Percentiles rank a stretch among this genome's conserved stretches.
Conservation (phyloP, 2,113 vertebrate species). For the Ia io region DNA sequence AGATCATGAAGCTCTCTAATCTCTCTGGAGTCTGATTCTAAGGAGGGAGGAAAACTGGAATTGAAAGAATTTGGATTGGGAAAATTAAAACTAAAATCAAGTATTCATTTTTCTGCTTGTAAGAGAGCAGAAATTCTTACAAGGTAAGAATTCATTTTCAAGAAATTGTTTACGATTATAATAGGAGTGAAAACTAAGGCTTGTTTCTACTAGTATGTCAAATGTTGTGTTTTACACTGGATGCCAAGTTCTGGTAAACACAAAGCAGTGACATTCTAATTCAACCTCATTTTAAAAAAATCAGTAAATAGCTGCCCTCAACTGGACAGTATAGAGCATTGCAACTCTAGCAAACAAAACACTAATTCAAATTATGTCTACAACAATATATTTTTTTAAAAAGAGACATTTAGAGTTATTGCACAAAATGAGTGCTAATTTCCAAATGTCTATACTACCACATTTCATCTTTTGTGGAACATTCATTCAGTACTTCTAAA, state of each 20-base stretch:
- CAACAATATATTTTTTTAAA: neutral
- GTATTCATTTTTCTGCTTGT: neutral
- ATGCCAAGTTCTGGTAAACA: neutral
- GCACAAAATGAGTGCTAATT: neutral
- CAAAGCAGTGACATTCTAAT: neutral
- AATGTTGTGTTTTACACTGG: neutral
- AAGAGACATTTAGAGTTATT: neutral
- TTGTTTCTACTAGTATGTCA: neutral
- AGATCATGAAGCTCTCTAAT: neutral
- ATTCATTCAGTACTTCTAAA: slow-evolving; percentile 1
- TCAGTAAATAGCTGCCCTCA: slow-evolving; percentile 81
- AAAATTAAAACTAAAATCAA: slow-evolving; percentile 40
- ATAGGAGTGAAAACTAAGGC: neutral
- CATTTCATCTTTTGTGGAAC: neutral
- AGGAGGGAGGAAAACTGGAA: neutral
- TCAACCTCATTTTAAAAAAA: neutral
- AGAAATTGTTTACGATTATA: neutral
- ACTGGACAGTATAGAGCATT: slow-evolving; percentile 75
- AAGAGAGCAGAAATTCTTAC: neutral
- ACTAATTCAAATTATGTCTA: neutral
- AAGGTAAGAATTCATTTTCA: slow-evolving; percentile 39
- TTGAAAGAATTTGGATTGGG: neutral
- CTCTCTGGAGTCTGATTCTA: neutral
- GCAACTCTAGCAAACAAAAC: slow-evolving; percentile 54
- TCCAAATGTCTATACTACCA: neutral